Evolutionary conservation across 2,888 invertebrate genomes (phyloP), one percentile per base, ranked within the genome.

Genomic region (Hololepta plana): DNA sequence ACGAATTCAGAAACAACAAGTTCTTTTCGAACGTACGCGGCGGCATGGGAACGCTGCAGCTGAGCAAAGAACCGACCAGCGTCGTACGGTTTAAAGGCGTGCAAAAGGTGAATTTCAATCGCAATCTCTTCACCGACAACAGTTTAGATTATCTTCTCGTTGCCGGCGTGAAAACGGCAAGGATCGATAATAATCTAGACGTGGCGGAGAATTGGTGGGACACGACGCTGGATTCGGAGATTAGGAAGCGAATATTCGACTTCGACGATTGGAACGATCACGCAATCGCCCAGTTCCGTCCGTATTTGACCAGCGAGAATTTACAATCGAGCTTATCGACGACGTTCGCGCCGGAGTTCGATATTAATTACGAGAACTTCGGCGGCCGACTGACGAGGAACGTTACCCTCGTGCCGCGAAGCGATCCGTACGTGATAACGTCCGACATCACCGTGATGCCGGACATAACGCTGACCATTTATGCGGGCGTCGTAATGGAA

Each of bases 251-350:
- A 45, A 91, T 96, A 42, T 95, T 96, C 48, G 96, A 96, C 55
- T 95, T 98, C 53, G 93, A 98, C 49, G 95, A 96, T 49, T 98
- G 98, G 96, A 98, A 98, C 50, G 87, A 90, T 52, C 91, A 88
- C 50, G 93, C 93, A 0, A 71, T 93, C 26, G 95, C 93, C 0
- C 67, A 75, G 8, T 98, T 79, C 51, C 66, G 75, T 28, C 98
- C 96, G 0, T 96, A 73, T 51, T 63, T 93, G 30, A 65, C 76
- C 0, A 74, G 74, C 45, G 74, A 84, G 36, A 62, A 66, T 24
- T 69, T 82, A 41, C 75, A 79, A 35, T 65, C 79, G 0, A 81
- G 80, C 38, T 60, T 79, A 14, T 84, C 84, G 0, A 64, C 72
- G 2, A 64, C 72, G 0, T 71, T 68, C 47, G 67, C 64, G 29